Conservation (phyloP, 92 coral and sea anemone genomes). For the Heteractis magnifica region DNA sequence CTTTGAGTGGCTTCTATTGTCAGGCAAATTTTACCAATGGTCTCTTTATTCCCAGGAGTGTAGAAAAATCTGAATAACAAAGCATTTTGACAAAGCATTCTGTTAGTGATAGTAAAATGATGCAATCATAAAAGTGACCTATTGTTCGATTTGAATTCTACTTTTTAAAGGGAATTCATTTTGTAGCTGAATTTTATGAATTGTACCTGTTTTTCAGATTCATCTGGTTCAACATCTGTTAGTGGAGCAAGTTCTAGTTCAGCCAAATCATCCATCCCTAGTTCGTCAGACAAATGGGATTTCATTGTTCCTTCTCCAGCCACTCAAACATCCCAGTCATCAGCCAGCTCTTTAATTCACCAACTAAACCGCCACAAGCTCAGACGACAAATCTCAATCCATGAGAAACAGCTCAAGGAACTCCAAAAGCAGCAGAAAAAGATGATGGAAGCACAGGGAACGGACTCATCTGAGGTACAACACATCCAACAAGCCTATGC, state of each 20-base stretch:
- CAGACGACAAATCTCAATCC: conserved; percentile 62
- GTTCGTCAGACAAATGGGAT: conserved; percentile 73
- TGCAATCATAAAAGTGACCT: too few species aligned
- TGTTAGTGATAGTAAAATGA: too few species aligned
- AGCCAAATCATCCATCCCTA: conserved; percentile 2
- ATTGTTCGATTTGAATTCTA: background rate
- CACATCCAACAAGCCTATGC: conserved; percentile 52
- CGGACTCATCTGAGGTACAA: conserved; percentile 49
- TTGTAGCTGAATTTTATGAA: background rate
- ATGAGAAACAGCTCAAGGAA: conserved; percentile 57
- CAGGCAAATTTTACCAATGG: too few species aligned
- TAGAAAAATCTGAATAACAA: too few species aligned
- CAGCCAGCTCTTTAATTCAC: conserved; percentile 47
- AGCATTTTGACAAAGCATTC: too few species aligned
- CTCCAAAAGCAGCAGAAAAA: conserved; percentile 73
- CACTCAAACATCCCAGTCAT: conserved; percentile 50
- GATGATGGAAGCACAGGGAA: conserved; percentile 44
- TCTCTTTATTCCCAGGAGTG: too few species aligned
- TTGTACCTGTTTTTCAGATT: background rate
- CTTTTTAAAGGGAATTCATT: background rate
- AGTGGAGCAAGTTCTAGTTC: conserved; percentile 15
- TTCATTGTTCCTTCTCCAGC: conserved; percentile 84
- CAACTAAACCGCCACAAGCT: conserved; percentile 67
- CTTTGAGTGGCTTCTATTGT: too few species aligned
- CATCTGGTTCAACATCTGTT: background rate